A percentile compares a stretch with the other conserved stretches of the same genome.
phyloP scores from a whole-genome alignment of 2,888 invertebrate genomes.

The Acronicta leporina region DNA sequence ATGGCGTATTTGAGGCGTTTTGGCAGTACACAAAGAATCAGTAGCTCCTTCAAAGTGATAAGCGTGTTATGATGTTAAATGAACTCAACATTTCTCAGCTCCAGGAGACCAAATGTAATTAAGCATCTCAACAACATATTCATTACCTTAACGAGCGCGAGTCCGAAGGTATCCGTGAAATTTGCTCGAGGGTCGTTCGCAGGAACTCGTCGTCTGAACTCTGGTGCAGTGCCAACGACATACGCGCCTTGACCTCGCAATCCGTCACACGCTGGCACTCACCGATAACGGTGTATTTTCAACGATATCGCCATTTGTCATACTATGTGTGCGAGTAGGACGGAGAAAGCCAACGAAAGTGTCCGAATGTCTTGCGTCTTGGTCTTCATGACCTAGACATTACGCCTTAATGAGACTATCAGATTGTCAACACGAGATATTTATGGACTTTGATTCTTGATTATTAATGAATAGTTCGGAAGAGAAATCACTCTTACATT shows the following conservation, averaged over 20 bases:
- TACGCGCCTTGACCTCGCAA: constrained; percentile 81
- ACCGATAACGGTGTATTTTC: constrained; percentile 64
- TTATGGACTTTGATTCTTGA: constrained; percentile 37
- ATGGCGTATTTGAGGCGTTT: not conserved
- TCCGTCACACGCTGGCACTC: constrained; percentile 63
- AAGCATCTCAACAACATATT: constrained; percentile 7
- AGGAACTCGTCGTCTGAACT: constrained; percentile 61
- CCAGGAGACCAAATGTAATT: constrained; percentile 7
- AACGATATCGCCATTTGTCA: constrained; percentile 50
- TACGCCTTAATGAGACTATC: constrained; percentile 39
- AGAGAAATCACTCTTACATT: constrained; percentile 25
- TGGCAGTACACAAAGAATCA: not conserved
- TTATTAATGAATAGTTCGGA: constrained; percentile 34
- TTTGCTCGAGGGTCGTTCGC: constrained; percentile 47
- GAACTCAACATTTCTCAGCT: not conserved
- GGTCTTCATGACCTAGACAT: constrained; percentile 50
- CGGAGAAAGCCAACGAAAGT: constrained; percentile 55
- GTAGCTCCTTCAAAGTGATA: not conserved
- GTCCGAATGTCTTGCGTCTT: constrained; percentile 44
- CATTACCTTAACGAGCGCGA: constrained; percentile 7
- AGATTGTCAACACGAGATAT: constrained; percentile 44
- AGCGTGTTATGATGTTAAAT: constrained; percentile 1
- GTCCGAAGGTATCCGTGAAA: constrained; percentile 44
- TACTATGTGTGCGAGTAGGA: constrained; percentile 46
- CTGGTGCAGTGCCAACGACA: constrained; percentile 84